Evolutionary conservation across 2,113 vertebrate species (phyloP), one percentile per base, ranked within the genome.

Genomic region (Engystomops pustulosus): DNA sequence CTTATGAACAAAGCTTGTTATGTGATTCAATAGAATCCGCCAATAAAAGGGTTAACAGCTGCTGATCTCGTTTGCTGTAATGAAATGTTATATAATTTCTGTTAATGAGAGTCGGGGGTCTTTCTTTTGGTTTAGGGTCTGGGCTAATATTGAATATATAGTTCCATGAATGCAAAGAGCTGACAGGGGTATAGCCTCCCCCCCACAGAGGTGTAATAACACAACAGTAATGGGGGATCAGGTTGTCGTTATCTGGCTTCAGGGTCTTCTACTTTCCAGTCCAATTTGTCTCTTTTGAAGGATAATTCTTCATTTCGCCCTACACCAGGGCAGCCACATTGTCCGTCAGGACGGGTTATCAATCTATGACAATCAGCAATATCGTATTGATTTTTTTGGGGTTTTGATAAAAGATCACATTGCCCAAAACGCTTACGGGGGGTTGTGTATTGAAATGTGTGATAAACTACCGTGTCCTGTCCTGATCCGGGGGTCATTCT

Each of bases 331-430:
- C 30, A 4, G 2, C n/a, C n/a, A 55, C 9, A 36, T 75, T 51
- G 47, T 49, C 27, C 17, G 45, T 32, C 25, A 6, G 49, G 44
- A 34, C 25, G 20, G 20, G 51, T 49, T 49, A 74, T 74, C 27
- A 47, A 49, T 53, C 74, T 30, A 41, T 55, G 49, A 53, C 47
- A 55, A 55, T 77, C 30, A 23, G 15, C 78, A 80, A 36, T 25
- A 27, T 36, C 34, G 45, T 45, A 80, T 65, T 80, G 60, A 67
- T 60, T 62, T 60, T 41, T 65, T 41, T 25, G n/a, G 34, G 51
- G 18, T 67, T 34, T 77, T 77, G 49, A 77, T 53, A 77, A 77
- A 77, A 55, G 11, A 55, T 55, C 30, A 32, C 51, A 32, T 18
- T n/a, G 20, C 30, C 74, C 1, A 4, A 47, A 44, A 74, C 14